These are phyloP conservation scores for Ictidomys tridecemlineatus DNA, from an alignment of 2,113 vertebrate species.

Conservation along the genomic window DNA sequence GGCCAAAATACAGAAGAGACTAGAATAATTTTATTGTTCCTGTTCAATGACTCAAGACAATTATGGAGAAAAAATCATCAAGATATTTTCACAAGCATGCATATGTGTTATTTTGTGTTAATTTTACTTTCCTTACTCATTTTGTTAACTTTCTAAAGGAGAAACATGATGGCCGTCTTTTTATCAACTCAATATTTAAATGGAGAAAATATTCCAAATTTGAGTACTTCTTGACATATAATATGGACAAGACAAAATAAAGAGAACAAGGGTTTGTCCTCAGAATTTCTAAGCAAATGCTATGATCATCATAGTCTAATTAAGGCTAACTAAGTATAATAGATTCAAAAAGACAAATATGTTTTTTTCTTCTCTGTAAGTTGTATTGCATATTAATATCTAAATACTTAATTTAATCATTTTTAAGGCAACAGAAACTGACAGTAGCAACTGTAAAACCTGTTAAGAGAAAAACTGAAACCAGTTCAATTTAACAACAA, in stretches of 20 bases:
- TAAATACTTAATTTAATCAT: background rate
- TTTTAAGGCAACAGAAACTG: background rate
- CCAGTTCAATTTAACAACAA: background rate
- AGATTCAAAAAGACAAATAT: background rate
- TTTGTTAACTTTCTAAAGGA: slow-evolving; percentile 1
- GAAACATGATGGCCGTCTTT: background rate
- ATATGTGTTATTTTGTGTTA: background rate
- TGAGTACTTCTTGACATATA: background rate
- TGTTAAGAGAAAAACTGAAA: background rate
- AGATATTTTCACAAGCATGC: background rate
- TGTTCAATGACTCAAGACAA: background rate
- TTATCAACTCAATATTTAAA: slow-evolving; percentile 1
- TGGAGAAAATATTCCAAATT: background rate
- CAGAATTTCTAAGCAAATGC: background rate
- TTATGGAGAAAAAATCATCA: background rate
- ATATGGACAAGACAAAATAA: background rate
- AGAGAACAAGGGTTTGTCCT: background rate
- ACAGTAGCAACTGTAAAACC: background rate
- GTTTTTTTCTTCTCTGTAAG: background rate
- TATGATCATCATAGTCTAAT: background rate
- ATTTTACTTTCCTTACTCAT: background rate
- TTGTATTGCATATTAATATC: background rate
- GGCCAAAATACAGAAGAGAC: background rate
- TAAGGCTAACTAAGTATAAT: background rate
- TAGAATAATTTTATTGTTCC: background rate